phyloP scores from a whole-genome alignment of 2,797 vertebrate genomes.

The Pangasius mekongensis region DNA sequence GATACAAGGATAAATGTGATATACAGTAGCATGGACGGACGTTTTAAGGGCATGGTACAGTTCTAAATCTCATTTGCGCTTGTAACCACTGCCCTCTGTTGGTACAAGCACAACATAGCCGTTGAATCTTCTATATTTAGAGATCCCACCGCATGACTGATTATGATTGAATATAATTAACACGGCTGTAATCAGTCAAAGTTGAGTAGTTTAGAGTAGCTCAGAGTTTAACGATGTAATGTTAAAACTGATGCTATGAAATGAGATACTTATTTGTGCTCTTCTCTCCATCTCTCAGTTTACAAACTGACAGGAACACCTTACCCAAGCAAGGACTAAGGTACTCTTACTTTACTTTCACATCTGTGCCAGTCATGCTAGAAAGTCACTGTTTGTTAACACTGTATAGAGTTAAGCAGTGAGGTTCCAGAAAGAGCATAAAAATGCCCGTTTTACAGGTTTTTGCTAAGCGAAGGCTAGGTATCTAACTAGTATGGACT shows the following conservation, averaged over 20 bases:
- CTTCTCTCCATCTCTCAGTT: slow-evolving; percentile 69
- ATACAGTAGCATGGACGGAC: too few species aligned
- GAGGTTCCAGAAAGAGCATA: neutral
- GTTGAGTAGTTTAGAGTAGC: too few species aligned
- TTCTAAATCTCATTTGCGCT: neutral
- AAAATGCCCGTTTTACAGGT: neutral
- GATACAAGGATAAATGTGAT: neutral
- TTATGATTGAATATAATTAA: neutral
- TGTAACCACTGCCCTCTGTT: slow-evolving; percentile 46
- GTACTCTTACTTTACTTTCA: slow-evolving; percentile 70
- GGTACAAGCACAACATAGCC: slow-evolving; percentile 9
- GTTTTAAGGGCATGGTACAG: neutral
- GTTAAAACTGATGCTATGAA: neutral
- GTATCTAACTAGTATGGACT: neutral
- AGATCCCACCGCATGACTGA: neutral
- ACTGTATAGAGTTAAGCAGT: neutral
- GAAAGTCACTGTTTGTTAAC: neutral
- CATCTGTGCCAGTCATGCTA: neutral
- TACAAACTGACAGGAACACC: slow-evolving; percentile 89
- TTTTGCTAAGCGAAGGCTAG: neutral
- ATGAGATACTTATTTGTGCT: slow-evolving; percentile 45
- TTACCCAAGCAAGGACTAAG: slow-evolving; percentile 95
- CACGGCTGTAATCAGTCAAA: neutral
- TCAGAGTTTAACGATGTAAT: slow-evolving; percentile 6
- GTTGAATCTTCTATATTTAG: neutral